Evolutionary conservation across 64 coral and sea anemone species (phyloP).

Genomic region (Dendrophyllia cribrosa): DNA sequence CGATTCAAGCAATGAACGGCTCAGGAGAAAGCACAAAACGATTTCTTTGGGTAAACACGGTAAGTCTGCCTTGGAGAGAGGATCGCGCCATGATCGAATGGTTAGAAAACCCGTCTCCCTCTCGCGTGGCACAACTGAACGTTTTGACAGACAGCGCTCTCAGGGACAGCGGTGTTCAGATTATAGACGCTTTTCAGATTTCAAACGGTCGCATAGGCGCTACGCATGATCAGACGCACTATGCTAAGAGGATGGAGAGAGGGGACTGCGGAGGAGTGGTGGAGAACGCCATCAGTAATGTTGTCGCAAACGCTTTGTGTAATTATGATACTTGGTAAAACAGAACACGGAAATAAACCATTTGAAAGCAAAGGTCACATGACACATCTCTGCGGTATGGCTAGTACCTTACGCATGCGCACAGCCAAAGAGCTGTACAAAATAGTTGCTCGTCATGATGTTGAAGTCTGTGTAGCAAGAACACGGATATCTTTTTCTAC

Average conservation of each 20-base stretch:
- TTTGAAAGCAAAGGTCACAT: too few species aligned
- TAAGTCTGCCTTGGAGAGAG: conserved; percentile 94
- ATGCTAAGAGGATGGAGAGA: conserved; percentile 84
- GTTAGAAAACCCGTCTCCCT: conserved; percentile 90
- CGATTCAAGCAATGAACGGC: conserved; percentile 77
- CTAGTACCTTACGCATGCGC: too few species aligned
- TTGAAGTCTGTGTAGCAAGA: too few species aligned
- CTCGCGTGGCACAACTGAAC: conserved; percentile 85
- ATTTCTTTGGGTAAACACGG: conserved; percentile 95
- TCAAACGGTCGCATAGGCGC: conserved; percentile 94
- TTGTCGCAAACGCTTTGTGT: conserved; percentile 92
- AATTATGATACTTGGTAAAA: conserved; percentile 77
- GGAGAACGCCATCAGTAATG: conserved; percentile 94
- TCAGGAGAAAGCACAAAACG: conserved; percentile 44
- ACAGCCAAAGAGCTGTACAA: too few species aligned
- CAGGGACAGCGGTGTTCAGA: conserved; percentile 70
- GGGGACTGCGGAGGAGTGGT: conserved; percentile 95
- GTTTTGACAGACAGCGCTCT: conserved; percentile 67
- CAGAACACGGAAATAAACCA: too few species aligned
- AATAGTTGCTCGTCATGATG: too few species aligned
- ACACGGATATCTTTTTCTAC: too few species aligned
- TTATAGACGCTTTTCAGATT: conserved; percentile 97
- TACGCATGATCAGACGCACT: conserved; percentile 94
- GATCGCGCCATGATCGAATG: conserved; percentile 85
- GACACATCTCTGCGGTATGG: too few species aligned